A percentile compares a stretch with the other conserved stretches of the same genome.
Conservation (phyloP, 2,797 vertebrate genomes). For the Ceyx erithaca region DNA sequence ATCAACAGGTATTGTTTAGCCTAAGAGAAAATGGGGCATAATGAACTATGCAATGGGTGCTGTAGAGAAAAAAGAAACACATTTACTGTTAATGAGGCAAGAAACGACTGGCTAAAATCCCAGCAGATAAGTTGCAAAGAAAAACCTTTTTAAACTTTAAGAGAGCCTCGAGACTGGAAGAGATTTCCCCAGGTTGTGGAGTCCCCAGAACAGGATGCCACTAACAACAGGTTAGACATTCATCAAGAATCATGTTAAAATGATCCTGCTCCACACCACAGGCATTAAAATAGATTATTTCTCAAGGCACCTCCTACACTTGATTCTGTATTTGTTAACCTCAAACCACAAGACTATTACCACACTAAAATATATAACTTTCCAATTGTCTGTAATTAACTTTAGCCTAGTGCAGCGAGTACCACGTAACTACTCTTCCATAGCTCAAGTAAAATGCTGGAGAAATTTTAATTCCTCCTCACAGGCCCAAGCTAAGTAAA, state of each 20-base stretch:
- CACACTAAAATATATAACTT: background rate
- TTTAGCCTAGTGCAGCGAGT: background rate
- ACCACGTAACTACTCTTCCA: background rate
- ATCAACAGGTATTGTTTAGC: background rate
- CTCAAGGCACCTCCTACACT: background rate
- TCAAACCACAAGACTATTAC: background rate
- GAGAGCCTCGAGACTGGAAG: background rate
- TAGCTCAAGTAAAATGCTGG: background rate
- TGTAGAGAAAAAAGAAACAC: background rate
- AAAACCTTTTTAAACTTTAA: background rate
- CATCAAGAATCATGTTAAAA: background rate
- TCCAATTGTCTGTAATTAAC: background rate
- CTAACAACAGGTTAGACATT: background rate
- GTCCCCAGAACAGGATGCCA: background rate
- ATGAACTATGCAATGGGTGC: background rate
- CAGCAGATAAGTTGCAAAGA: background rate
- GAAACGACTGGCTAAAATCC: background rate
- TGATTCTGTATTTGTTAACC: background rate
- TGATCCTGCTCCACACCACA: background rate
- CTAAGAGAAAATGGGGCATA: background rate
- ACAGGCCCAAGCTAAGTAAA: background rate
- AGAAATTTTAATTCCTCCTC: background rate
- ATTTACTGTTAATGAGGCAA: background rate
- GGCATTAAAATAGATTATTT: background rate
- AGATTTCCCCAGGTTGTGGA: background rate